Percentiles rank a stretch among this genome's conserved stretches.
phyloP scores from a whole-genome alignment of 2,113 vertebrate genomes.

The Cochlearius cochlearius region DNA sequence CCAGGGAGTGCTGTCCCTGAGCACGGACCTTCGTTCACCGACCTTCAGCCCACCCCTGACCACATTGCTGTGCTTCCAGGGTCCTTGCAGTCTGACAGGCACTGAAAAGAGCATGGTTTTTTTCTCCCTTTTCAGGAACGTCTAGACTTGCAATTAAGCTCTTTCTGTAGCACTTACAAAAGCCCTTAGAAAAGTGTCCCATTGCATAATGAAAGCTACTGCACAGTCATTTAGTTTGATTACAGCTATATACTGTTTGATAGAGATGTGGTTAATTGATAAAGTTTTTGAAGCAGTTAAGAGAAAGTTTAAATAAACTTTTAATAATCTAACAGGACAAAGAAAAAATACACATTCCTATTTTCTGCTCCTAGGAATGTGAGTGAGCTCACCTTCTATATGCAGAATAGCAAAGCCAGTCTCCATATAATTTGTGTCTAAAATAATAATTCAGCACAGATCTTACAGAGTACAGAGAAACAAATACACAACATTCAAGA shows the following conservation, averaged over 20 bases:
- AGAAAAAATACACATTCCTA: background rate
- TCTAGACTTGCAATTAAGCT: slow-evolving; percentile 69
- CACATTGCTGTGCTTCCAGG: background rate
- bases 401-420: background rate
- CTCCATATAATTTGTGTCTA: background rate
- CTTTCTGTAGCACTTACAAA: slow-evolving; percentile 38
- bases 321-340: slow-evolving; percentile 10
- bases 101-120: background rate
- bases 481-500: background rate
- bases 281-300: slow-evolving; percentile 49
- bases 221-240: slow-evolving; percentile 61
- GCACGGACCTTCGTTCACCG: fast-evolving
- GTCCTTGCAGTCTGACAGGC: too few relatives aligned
- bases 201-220: slow-evolving; percentile 54
- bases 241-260: slow-evolving; percentile 44
- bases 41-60: background rate
- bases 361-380: background rate
- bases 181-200: slow-evolving; percentile 40
- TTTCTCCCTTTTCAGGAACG: slow-evolving; percentile 25
- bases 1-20: background rate
- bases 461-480: background rate
- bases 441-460: background rate
- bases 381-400: background rate
- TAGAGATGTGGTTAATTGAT: slow-evolving; percentile 54
- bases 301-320: slow-evolving; percentile 35